These are phyloP conservation scores for Lepus europaeus DNA, from an alignment of 2,113 vertebrate genomes.

Conservation along the genomic window DNA sequence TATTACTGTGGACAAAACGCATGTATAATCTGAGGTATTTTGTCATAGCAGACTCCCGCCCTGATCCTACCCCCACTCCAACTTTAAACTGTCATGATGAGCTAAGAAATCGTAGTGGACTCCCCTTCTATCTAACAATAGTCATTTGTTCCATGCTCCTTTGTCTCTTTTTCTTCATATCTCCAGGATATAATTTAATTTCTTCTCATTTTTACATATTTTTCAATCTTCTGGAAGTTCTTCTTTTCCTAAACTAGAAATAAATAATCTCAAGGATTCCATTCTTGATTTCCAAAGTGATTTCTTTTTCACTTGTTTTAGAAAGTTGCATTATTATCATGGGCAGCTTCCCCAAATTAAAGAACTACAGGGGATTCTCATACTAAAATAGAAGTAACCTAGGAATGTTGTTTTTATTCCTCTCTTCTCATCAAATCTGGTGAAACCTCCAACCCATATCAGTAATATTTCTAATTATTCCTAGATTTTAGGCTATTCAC, in stretches of 20 bases:
- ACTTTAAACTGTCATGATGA: not conserved
- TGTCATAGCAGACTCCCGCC: not conserved
- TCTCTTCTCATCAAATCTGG: not conserved
- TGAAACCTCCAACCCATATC: not conserved
- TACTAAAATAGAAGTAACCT: slow-evolving; percentile 30
- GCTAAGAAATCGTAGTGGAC: not conserved
- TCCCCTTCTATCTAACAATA: not conserved
- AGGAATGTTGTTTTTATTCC: not conserved
- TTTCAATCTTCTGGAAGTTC: not conserved
- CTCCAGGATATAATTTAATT: not conserved
- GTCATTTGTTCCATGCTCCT: not conserved
- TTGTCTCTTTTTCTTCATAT: not conserved
- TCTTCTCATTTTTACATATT: not conserved
- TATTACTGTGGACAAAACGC: not conserved
- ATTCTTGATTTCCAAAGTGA: not conserved
- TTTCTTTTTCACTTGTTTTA: not conserved
- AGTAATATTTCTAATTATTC: not conserved
- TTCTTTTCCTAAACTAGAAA: not conserved
- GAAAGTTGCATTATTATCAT: not conserved
- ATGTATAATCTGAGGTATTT: not conserved
- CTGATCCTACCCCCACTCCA: not conserved
- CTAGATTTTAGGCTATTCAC: not conserved
- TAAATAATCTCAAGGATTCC: not conserved
- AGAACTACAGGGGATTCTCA: not conserved
- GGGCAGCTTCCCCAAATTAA: not conserved